A percentile compares a stretch with the other conserved stretches of the same genome.
These are phyloP conservation scores for Pleuronectes platessa DNA, from an alignment of 2,113 vertebrate genomes.

Conservation along the genomic window DNA sequence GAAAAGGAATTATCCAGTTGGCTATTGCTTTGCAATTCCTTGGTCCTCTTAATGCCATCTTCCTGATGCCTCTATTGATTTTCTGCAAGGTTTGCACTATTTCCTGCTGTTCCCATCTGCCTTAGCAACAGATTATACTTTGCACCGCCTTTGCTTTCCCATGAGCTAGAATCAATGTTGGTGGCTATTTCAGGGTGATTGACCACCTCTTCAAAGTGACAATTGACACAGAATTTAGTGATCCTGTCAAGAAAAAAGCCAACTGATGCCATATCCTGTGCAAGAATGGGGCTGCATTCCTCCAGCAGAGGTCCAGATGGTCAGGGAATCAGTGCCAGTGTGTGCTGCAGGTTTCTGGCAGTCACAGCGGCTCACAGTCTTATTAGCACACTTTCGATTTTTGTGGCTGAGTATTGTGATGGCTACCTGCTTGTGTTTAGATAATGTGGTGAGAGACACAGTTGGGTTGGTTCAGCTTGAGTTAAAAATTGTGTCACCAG, in stretches of 20 bases:
- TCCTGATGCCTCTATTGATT: conserved; percentile 56
- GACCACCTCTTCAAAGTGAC: conserved; percentile 22
- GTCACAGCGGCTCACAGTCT: conserved; percentile 8
- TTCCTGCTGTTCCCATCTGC: conserved; percentile 48
- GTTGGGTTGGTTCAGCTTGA: conserved; percentile 18
- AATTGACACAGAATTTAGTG: conserved; percentile 18
- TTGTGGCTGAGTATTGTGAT: conserved; percentile 16
- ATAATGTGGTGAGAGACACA: conserved; percentile 12
- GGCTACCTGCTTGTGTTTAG: conserved; percentile 28
- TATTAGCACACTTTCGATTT: conserved; percentile 35
- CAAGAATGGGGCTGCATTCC: conserved; percentile 43
- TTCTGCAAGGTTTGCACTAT: conserved; percentile 10
- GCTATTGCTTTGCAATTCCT: conserved; percentile 41
- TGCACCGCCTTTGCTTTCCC: conserved; percentile 3
- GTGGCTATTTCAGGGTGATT: conserved; percentile 11
- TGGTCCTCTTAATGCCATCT: conserved; percentile 18
- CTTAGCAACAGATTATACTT: conserved; percentile 17
- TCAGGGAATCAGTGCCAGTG: conserved; percentile 23
- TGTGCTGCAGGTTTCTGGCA: conserved; percentile 49
- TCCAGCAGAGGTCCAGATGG: conserved; percentile 42
- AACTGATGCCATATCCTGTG: conserved; percentile 40
- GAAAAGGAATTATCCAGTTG: conserved; percentile 45
- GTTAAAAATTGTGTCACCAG: conserved; percentile 12
- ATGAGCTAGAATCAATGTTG: conserved; percentile 19
- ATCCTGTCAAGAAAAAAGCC: conserved; percentile 25